Base-by-base conservation (phyloP, 2,113 vertebrate species). In the Lethenteron camtschaticum region DNA sequence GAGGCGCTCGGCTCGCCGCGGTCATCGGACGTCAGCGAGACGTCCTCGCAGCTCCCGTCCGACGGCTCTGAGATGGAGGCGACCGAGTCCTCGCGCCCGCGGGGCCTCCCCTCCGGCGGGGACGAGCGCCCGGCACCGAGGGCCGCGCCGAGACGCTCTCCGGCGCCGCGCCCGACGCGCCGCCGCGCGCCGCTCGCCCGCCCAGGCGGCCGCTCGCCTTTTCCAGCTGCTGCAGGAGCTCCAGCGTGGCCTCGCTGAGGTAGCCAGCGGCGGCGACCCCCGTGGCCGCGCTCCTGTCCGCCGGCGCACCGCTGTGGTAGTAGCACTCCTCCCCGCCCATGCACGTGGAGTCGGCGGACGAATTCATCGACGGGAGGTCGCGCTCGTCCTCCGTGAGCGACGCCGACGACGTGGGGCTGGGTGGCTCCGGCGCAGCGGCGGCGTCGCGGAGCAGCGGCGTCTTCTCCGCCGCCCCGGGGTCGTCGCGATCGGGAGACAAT, bases 221-320 rank as follows among this genome's bases (percentile, higher is more conserved):
- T 76, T 99, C 91, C 74, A 97, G 80, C 41, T 90, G 86, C 73
- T 87, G 87, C 70, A 97, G 78, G 71, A 97, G 86, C 72, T 97
- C 91, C 55, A 96, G 80, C 16, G 94, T 97, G 75, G 89, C 86
- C 73, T 87, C 84, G 77, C 94, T 97, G 72, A 97, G 83, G 75
- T 97, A 88, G 70, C 86, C 90, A 8, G 86, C 81, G 55, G 76
- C 24, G 24, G 24, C 5, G 24, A 41, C 24, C 24, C 24, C 24
- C 24, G 24, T 6, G 24, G 24, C 24, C 24, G 24, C 24, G 24
- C 24, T 41, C 24, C 24, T 41, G 24, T 41, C 24, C 24, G 24
- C 24, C 24, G 24, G 24, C 24, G 24, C 24, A 41, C 24, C 24
- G 24, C 24, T 6, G 24, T 41, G 24, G 24, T 41, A 41, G 24